Evolutionary conservation across 2,113 vertebrate genomes (phyloP), one percentile per base, ranked within the genome.

Genomic region (Cardinalis cardinalis): DNA sequence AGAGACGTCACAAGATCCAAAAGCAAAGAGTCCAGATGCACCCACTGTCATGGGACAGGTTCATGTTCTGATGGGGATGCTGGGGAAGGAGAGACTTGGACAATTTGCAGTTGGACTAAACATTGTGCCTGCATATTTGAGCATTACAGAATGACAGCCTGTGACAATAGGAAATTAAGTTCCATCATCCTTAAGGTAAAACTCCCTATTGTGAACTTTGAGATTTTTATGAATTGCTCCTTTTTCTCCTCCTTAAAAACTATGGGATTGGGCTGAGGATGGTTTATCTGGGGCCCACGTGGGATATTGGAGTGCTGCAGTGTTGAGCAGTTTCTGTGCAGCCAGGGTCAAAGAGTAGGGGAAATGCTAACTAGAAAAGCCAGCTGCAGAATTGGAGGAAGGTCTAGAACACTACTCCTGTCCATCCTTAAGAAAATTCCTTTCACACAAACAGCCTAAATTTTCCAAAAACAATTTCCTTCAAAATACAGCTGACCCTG

Each of bases 251-350:
- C 36, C 46, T 75, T 44, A 34, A 86, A 70, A 18, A 56, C 49
- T 38, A 18, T 24, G 38, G 49, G 59, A 56, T 64, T 49, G 63
- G 56, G n/a, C 52, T 78, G 31, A 76, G 66, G 51, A 49, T 53
- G 41, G 28, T 76, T 84, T 82, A 44, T 31, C 48, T n/a, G 55
- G 34, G 29, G 23, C 36, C 46, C n/a, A 63, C 0, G 0, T 28
- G n/a, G 60, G 63, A n/a, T 46, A 73, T 2, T 2, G 0, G 6
- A 29, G 5, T 85, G 34, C 40, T 0, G 0, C 53, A 44, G 13
- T 19, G 24, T 77, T 6, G 0, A 90, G 41, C n/a, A 72, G 77
- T 49, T 7, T 1, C 61, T 78, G 16, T 40, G 72, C 49, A 75
- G 41, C 17, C 3, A 6, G 46, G 14, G 16, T 69, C 59, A 46